Percentiles rank a stretch among this genome's conserved stretches.
Conservation (phyloP, 2,797 vertebrate species). For the Syngnathus acus region DNA sequence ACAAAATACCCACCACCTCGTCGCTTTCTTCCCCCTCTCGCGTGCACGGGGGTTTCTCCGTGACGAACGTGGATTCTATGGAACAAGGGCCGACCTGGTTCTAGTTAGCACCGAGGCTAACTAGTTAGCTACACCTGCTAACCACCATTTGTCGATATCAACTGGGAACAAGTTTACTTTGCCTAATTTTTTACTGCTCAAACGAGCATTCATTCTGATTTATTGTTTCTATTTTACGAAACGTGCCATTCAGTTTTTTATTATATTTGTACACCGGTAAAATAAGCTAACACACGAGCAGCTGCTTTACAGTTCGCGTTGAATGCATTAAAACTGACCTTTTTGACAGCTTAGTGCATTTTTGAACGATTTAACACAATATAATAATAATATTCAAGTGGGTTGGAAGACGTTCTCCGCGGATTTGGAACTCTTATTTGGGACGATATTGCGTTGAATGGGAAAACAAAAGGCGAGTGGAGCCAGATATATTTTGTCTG, state of each 20-base stretch:
- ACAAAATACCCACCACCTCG: constrained; percentile 8
- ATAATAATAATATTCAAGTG: neutral
- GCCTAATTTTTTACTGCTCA: neutral
- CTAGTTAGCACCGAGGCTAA: constrained; percentile 56
- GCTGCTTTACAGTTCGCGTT: neutral
- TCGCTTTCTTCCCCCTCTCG: neutral
- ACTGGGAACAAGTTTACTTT: constrained; percentile 10
- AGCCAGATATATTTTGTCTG: too few species aligned
- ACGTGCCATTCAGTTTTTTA: constrained; percentile 38
- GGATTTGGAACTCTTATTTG: neutral
- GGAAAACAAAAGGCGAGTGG: neutral
- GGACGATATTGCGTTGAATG: constrained; percentile 1
- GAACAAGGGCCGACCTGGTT: constrained; percentile 63
- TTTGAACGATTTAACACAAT: neutral
- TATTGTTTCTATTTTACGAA: constrained; percentile 57
- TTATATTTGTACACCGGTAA: constrained; percentile 32
- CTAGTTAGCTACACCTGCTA: constrained; percentile 62
- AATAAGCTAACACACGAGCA: constrained; percentile 47
- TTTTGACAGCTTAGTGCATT: neutral
- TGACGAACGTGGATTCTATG: constrained; percentile 65
- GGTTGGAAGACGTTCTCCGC: neutral
- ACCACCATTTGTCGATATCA: constrained; percentile 23
- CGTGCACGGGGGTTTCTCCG: constrained; percentile 37
- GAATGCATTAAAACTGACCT: neutral
- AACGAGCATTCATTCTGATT: constrained; percentile 2